Evolutionary conservation across 30 jellyfish, hydroid and myxozoan genomes (phyloP).

Genomic region (Chironex yamaguchii): DNA sequence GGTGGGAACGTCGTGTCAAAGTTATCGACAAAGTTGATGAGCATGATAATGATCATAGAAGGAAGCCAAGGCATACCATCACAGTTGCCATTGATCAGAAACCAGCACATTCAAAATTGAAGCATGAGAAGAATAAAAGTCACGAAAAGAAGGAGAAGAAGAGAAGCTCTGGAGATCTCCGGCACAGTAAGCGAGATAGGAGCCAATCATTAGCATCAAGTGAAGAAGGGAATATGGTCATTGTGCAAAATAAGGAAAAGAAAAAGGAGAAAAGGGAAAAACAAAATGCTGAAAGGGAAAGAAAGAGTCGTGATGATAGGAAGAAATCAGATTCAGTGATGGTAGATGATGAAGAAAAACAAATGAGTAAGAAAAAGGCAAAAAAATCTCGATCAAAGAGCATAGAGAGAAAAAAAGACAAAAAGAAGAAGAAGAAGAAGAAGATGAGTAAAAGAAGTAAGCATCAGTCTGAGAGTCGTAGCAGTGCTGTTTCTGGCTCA

Average conservation of each 20-base stretch:
- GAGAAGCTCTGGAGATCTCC: background rate
- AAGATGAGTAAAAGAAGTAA: background rate
- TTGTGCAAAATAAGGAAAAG: background rate
- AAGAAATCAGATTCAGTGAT: constrained; percentile 20
- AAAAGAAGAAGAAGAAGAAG: constrained; percentile 26
- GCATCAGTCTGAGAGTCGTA: background rate
- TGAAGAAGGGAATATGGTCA: background rate
- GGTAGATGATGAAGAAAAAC: background rate
- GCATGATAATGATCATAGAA: background rate
- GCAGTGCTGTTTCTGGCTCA: background rate
- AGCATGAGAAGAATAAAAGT: background rate
- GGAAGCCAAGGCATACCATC: background rate
- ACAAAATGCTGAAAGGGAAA: background rate
- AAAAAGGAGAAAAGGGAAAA: background rate
- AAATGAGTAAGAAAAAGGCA: too few species aligned
- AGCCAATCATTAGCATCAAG: background rate
- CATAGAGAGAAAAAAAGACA: background rate
- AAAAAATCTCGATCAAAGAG: background rate
- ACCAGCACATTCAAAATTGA: background rate
- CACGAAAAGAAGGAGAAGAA: background rate
- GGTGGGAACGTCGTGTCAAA: background rate
- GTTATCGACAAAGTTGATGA: background rate
- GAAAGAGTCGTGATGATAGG: constrained; percentile 51
- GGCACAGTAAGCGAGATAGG: background rate
- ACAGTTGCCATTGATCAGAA: background rate